These are phyloP conservation scores for Volucella inflata DNA, from an alignment of 2,888 invertebrate genomes.

Conservation along the genomic window DNA sequence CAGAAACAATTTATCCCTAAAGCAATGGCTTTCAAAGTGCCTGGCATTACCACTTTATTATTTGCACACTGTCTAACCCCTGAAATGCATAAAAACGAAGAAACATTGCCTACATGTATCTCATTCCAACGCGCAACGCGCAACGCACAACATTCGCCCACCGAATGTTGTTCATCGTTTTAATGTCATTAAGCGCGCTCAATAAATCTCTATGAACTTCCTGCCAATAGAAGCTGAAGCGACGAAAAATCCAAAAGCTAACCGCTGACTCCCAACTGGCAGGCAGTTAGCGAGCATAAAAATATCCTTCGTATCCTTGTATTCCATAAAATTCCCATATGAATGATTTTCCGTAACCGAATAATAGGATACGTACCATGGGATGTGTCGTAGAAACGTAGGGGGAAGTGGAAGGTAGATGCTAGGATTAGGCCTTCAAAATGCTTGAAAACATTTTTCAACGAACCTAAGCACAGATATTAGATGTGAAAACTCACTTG, in stretches of 20 bases:
- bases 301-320: constrained; percentile 13
- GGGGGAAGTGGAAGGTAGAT: too few species aligned
- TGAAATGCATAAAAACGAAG: too few species aligned
- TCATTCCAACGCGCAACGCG: not conserved
- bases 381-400: not conserved
- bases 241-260: not conserved
- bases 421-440: constrained; percentile 37
- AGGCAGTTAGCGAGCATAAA: constrained; percentile 20
- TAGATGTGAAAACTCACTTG: constrained; percentile 65
- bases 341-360: constrained; percentile 56
- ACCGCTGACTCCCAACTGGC: not conserved
- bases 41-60: too few species aligned
- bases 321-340: constrained; percentile 49
- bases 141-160: not conserved
- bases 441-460: constrained; percentile 46
- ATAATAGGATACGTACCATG: constrained; percentile 51
- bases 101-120: not conserved
- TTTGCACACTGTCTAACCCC: too few species aligned
- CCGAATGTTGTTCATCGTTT: not conserved
- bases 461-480: constrained; percentile 47
- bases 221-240: constrained; percentile 20
- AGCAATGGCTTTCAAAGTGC: too few species aligned
- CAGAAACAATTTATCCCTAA: too few species aligned
- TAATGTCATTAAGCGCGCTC: constrained; percentile 51
- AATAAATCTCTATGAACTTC: constrained; percentile 59